A percentile compares a stretch with the other conserved stretches of the same genome.
Conservation (phyloP, 2,888 invertebrate genomes). For the Lepetodrilus schrolli region DNA sequence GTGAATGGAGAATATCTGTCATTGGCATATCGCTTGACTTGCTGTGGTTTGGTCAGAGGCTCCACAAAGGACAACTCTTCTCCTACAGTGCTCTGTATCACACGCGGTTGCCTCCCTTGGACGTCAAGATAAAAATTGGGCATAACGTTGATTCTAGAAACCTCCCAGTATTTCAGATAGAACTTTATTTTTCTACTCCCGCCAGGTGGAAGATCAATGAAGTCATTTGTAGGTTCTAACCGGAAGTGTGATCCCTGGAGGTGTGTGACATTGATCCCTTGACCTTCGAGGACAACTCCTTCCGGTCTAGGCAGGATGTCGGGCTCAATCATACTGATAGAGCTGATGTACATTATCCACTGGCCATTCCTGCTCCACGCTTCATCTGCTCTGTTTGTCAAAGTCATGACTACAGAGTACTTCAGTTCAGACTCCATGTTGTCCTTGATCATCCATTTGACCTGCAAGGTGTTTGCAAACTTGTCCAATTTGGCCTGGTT, state of each 20-base stretch:
- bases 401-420: conserved; percentile 28
- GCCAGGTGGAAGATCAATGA: conserved; percentile 39
- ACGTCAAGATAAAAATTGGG: conserved; percentile 53
- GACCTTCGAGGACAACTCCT: conserved; percentile 37
- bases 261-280: conserved; percentile 50
- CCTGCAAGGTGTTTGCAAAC: conserved; percentile 36
- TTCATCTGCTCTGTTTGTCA: conserved; percentile 27
- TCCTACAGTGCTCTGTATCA: conserved; percentile 43
- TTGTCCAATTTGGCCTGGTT: conserved; percentile 37
- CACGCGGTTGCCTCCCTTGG: conserved; percentile 31
- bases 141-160: conserved; percentile 55
- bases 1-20: conserved; percentile 54
- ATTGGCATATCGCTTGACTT: conserved; percentile 52
- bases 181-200: conserved; percentile 31
- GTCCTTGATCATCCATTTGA: conserved; percentile 40
- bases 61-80: conserved; percentile 46
- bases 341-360: conserved; percentile 60
- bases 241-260: conserved; percentile 54
- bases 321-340: conserved; percentile 43
- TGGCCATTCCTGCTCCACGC: conserved; percentile 34
- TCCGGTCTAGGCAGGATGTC: conserved; percentile 7
- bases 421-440: conserved; percentile 36
- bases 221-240: conserved; percentile 44
- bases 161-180: conserved; percentile 47
- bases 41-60: conserved; percentile 34